Evolutionary conservation across 2,797 vertebrate genomes (phyloP).

Genomic region (Microctenopoma lineatum): DNA sequence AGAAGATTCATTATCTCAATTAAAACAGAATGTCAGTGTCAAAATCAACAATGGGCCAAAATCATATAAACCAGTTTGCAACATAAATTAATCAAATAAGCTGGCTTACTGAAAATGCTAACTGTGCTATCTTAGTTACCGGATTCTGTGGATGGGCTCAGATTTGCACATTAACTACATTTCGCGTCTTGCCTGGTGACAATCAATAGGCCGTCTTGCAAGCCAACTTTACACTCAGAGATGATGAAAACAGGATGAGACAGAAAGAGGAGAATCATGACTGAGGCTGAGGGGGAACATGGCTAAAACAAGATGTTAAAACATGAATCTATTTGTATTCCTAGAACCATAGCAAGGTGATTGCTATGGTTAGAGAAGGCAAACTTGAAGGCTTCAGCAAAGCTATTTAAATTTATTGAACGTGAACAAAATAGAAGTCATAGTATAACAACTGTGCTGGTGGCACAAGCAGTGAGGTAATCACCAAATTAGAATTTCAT

Average conservation of each 20-base stretch:
- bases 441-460: not conserved
- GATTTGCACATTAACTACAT: not conserved
- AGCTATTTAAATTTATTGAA: not conserved
- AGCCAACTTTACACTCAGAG: not conserved
- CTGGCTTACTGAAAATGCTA: constrained; percentile 21
- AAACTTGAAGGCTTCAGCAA: not conserved
- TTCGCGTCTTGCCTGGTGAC: not conserved
- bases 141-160: not conserved
- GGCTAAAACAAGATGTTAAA: not conserved
- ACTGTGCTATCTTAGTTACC: constrained; percentile 9
- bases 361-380: no score
- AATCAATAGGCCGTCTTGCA: constrained; percentile 3
- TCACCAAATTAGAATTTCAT: no score
- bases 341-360: no score
- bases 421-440: not conserved
- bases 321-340: no score
- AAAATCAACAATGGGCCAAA: constrained; percentile 27
- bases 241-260: constrained; percentile 6
- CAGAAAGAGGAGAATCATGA: not conserved
- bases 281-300: not conserved
- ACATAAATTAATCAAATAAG: constrained; percentile 37
- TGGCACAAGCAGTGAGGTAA: no score
- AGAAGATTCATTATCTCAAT: constrained; percentile 66
- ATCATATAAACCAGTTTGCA: constrained; percentile 26
- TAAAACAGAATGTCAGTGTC: constrained; percentile 54